Evolutionary conservation across 2,797 vertebrate species (phyloP), one percentile per base, ranked within the genome.

Genomic region (Lepilemur ruficaudatus): DNA sequence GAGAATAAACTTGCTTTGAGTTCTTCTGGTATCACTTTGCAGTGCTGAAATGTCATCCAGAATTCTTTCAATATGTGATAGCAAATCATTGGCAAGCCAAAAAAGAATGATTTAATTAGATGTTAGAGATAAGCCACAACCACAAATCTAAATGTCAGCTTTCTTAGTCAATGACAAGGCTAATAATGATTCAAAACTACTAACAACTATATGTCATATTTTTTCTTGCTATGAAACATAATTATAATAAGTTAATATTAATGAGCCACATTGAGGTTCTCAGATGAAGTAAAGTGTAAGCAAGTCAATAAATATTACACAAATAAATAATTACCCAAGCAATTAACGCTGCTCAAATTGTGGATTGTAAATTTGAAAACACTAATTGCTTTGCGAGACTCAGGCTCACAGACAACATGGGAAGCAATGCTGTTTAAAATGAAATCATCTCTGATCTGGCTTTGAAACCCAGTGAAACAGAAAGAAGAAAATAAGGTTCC

Each of bases 321-420:
- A 84, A 93, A 93, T 89, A 95, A 97, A 46, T 84, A 94, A 95
- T 95, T 90, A 85, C 28, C 14, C 13, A 82, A 90, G 61, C 90
- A 95, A 93, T 90, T 61, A 70, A 85, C 87, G 23, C 50, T 46
- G 84, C 35, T 93, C 69, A 82, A 87, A 75, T 52, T 95, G 78
- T 95, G 63, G 55, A 88, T 38, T 32, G 12, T 85, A 96, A 93
- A 91, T 86, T 38, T 92, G 57, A 92, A 96, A 95, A 79, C 73
- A 73, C 32, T 67, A 89, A 94, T 94, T 87, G 32, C 82, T 87
- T 92, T 73, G 25, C 0, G 52, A 81, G 73, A 76, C 0, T 1
- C 41, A 85, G 46, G 38, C 72, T 73, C 1, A 25, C 4, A 90
- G 57, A 65, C 61, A 69, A 81, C 70, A 75, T 23, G 73, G 67